phyloP scores from a whole-genome alignment of 2,888 invertebrate genomes.

The Athalia circularis region DNA sequence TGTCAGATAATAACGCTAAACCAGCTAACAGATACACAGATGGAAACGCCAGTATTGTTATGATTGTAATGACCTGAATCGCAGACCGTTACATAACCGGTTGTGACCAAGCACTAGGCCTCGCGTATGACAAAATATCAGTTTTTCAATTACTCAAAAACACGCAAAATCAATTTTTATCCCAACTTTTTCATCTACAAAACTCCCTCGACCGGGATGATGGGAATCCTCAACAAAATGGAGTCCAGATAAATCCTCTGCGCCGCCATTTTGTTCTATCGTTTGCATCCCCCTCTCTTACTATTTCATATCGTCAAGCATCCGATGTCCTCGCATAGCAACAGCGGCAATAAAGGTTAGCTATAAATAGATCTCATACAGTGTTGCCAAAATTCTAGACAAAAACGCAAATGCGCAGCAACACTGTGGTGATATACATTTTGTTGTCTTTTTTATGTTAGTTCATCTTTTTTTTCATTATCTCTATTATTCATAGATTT shows the following conservation, averaged over 20 bases:
- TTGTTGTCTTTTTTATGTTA: neutral
- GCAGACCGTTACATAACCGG: slow-evolving; percentile 36
- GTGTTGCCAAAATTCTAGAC: slow-evolving; percentile 68
- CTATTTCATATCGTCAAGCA: slow-evolving; percentile 36
- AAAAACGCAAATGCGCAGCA: slow-evolving; percentile 50
- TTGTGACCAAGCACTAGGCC: slow-evolving; percentile 27
- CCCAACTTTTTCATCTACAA: too few relatives aligned
- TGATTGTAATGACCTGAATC: slow-evolving; percentile 41
- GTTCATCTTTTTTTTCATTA: neutral
- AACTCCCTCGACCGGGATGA: neutral
- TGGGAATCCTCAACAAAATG: neutral
- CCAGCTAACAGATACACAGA: neutral
- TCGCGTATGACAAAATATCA: slow-evolving; percentile 21
- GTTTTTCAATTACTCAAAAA: neutral
- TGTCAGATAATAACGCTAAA: neutral
- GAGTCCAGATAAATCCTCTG: slow-evolving; percentile 8
- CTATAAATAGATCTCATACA: slow-evolving; percentile 69
- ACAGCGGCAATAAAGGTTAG: slow-evolving; percentile 64
- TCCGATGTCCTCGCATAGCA: slow-evolving; percentile 65
- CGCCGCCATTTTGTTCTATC: slow-evolving; percentile 36
- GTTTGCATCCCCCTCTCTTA: slow-evolving; percentile 15
- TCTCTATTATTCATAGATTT: neutral
- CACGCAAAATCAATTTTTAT: too few relatives aligned
- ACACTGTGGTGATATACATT: slow-evolving; percentile 54
- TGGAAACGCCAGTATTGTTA: slow-evolving; percentile 31